Evolutionary conservation across 2,113 vertebrate species (phyloP), one percentile per base, ranked within the genome.

Genomic region (Chaenocephalus aceratus): DNA sequence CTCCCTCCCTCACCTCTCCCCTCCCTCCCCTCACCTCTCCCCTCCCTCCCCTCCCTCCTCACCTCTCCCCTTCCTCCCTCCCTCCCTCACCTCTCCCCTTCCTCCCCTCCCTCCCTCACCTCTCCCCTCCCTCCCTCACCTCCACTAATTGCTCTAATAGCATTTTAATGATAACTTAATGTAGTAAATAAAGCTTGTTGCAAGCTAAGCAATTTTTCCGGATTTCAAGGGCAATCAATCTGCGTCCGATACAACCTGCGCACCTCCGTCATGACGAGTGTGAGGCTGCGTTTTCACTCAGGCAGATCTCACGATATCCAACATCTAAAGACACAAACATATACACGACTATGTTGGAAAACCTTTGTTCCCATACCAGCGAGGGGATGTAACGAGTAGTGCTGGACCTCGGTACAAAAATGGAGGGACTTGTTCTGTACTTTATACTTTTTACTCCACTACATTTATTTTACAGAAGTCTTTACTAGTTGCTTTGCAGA

Each of bases 91-190:
- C n/a, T n/a, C n/a, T n/a, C n/a, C n/a, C n/a, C n/a, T n/a, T n/a
- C 21, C 46, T 0, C 65, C 70, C 63, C 74, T 44, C 8, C 6
- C 10, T 41, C 68, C 15, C 57, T 52, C 67, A n/a, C 48, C 10
- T 36, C 52, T 65, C n/a, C n/a, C n/a, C n/a, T n/a, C n/a, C n/a
- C n/a, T n/a, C n/a, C n/a, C n/a, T n/a, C n/a, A n/a, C n/a, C n/a
- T n/a, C n/a, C n/a, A n/a, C 95, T 96, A 96, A 96, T 97, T 97
- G 96, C 94, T 89, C 95, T 97, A 97, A 97, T 96, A 94, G 93
- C 87, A 94, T 96, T 96, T 97, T 96, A 90, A 93, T 86, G 76
- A 80, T 91, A 86, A 91, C 90, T 89, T 90, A 90, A 92, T 91
- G 83, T 86, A 62, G 86, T 85, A 93, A 90, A 88, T 90, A 91